Evolutionary conservation across 2,888 invertebrate genomes (phyloP).

Genomic region (Drosophila acutilabella): DNA sequence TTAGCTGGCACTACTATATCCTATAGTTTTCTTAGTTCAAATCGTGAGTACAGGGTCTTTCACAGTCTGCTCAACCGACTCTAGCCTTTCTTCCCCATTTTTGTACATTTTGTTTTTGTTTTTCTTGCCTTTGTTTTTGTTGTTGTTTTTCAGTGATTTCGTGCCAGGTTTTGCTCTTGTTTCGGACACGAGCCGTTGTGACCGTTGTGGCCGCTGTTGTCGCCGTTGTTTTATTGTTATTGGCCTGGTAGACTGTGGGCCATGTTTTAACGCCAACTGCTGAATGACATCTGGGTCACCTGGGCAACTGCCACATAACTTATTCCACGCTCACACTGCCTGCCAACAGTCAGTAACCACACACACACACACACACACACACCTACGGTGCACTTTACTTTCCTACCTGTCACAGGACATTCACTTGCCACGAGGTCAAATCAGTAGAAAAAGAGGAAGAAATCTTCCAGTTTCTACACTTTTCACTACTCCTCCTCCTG

Average conservation of each 20-base stretch:
- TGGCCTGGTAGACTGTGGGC: slow-evolving; percentile 61
- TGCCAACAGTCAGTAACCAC: slow-evolving; percentile 10
- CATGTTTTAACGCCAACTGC: slow-evolving; percentile 70
- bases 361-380: too few species aligned
- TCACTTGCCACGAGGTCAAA: slow-evolving; percentile 13
- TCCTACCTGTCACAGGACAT: slow-evolving; percentile 3
- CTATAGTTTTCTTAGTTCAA: too few species aligned
- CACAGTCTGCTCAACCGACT: too few species aligned
- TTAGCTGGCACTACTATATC: too few species aligned
- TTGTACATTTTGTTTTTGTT: slow-evolving; percentile 10
- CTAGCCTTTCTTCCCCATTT: too few species aligned
- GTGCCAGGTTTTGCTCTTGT: slow-evolving; percentile 44
- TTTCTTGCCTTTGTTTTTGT: slow-evolving; percentile 1
- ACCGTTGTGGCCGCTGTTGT: slow-evolving; percentile 35
- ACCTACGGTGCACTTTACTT: too few species aligned
- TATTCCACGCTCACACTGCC: slow-evolving; percentile 37
- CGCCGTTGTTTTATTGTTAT: slow-evolving; percentile 71
- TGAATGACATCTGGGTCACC: slow-evolving; percentile 79
- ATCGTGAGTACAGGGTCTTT: too few species aligned
- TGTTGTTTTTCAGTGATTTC: slow-evolving; percentile 19
- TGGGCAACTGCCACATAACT: slow-evolving; percentile 62
- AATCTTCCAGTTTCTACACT: not conserved
- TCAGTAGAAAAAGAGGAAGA: not conserved
- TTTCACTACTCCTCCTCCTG: not conserved
- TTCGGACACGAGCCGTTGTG: slow-evolving; percentile 44